These are phyloP conservation scores for Lasioglossum albipes DNA, from an alignment of 1,140 invertebrate species.

Conservation along the genomic window DNA sequence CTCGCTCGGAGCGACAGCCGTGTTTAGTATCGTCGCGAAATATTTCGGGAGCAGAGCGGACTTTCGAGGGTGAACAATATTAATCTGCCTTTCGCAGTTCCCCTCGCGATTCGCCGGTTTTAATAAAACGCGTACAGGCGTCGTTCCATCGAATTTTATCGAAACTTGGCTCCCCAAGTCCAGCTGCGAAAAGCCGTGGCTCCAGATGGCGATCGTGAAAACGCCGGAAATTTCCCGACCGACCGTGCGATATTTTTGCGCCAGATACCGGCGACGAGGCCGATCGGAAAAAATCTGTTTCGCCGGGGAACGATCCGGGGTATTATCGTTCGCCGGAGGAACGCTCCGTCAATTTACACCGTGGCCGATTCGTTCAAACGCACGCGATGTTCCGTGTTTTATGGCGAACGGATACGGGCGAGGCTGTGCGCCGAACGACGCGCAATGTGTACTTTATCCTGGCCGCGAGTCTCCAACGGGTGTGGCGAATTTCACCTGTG, in stretches of 20 bases:
- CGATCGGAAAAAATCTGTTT: background rate
- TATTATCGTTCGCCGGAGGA: no score
- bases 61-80: background rate
- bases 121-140: constrained; percentile 29
- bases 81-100: constrained; percentile 9
- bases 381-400: constrained; percentile 14
- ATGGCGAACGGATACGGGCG: constrained; percentile 20
- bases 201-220: constrained; percentile 54
- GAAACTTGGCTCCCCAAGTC: constrained; percentile 60
- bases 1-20: no score
- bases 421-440: background rate
- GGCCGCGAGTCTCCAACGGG: no score
- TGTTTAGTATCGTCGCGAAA: background rate
- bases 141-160: constrained; percentile 58
- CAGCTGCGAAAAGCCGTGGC: constrained; percentile 53
- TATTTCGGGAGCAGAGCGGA: background rate
- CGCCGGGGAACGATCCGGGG: no score
- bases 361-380: background rate
- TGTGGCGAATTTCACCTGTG: no score
- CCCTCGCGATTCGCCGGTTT: constrained; percentile 7
- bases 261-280: background rate
- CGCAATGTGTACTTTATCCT: background rate
- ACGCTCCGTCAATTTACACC: background rate
- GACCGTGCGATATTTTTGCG: background rate
- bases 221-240: constrained; percentile 46